Evolutionary conservation across 2,888 invertebrate genomes (phyloP).

Genomic region (Gastracanthus pulcherrimus): DNA sequence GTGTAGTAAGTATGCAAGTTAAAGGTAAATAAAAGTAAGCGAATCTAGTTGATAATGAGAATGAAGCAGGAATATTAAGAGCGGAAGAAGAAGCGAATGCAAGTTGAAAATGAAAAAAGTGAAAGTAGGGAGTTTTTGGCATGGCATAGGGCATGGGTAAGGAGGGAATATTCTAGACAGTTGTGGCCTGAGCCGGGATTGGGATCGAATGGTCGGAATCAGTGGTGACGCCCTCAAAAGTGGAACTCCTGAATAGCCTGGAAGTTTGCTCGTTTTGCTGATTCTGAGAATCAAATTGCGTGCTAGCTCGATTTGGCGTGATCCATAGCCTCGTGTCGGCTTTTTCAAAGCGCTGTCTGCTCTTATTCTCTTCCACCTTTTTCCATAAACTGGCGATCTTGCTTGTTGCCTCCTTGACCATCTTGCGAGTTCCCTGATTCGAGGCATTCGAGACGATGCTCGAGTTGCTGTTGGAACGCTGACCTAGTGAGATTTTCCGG

Average conservation of each 20-base stretch:
- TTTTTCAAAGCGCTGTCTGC: slow-evolving; percentile 79
- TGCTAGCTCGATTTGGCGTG: slow-evolving; percentile 55
- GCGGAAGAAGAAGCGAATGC: not conserved
- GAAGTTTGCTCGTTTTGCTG: slow-evolving; percentile 56
- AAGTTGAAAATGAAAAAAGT: not conserved
- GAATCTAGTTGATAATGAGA: too few relatives aligned
- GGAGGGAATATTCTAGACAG: too few relatives aligned
- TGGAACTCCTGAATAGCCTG: slow-evolving; percentile 81
- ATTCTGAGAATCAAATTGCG: slow-evolving; percentile 36
- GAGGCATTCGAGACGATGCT: slow-evolving; percentile 73
- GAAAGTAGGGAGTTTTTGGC: too few relatives aligned
- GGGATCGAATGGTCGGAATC: slow-evolving; percentile 49
- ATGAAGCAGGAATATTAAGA: too few relatives aligned
- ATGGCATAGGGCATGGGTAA: too few relatives aligned
- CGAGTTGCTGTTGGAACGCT: slow-evolving; percentile 81
- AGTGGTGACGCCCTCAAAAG: slow-evolving; percentile 80
- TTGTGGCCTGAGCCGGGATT: slow-evolving; percentile 7
- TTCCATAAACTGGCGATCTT: slow-evolving; percentile 91
- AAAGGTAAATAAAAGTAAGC: too few relatives aligned
- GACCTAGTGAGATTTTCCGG: slow-evolving; percentile 63
- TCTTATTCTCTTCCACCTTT: slow-evolving; percentile 85
- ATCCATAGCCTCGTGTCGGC: slow-evolving; percentile 82
- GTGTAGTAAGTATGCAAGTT: too few relatives aligned
- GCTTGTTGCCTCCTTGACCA: slow-evolving; percentile 84
- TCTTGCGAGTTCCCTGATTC: slow-evolving; percentile 65